Evolutionary conservation across 2,113 vertebrate species (phyloP).

Genomic region (Siniperca chuatsi): DNA sequence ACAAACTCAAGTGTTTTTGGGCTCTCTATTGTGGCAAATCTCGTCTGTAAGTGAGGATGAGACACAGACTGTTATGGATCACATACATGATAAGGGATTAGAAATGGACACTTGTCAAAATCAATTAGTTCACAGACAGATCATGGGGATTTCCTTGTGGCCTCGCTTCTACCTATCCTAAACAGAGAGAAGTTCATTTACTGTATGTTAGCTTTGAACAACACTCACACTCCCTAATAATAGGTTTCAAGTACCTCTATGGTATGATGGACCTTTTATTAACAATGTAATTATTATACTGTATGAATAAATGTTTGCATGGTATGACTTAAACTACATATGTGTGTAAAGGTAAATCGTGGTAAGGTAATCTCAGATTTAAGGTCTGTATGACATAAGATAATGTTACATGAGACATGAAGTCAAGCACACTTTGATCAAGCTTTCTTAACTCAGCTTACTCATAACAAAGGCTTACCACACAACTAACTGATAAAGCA

Average conservation of each 20-base stretch:
- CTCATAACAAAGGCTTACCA: neutral
- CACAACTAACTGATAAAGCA: neutral
- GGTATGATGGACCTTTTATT: neutral
- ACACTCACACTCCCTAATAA: neutral
- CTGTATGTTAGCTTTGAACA: neutral
- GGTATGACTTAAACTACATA: too few species aligned
- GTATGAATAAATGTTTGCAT: neutral
- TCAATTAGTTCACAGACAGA: slow-evolving; percentile 81
- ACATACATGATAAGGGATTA: slow-evolving; percentile 80
- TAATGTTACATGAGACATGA: neutral
- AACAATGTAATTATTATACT: neutral
- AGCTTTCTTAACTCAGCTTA: neutral
- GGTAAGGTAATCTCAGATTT: neutral
- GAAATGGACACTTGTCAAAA: slow-evolving; percentile 72
- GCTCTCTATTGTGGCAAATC: slow-evolving; percentile 54
- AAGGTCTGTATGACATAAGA: neutral
- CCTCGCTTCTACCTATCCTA: slow-evolving; percentile 9
- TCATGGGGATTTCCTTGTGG: slow-evolving; percentile 83
- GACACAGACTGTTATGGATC: slow-evolving; percentile 55
- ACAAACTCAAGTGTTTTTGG: slow-evolving; percentile 24
- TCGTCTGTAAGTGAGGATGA: slow-evolving; percentile 59
- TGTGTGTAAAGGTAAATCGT: neutral
- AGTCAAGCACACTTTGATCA: too few species aligned
- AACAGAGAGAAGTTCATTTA: neutral
- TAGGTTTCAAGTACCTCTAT: neutral